Evolutionary conservation across 2,113 vertebrate species (phyloP), one percentile per base, ranked within the genome.

Genomic region (Bufo bufo): DNA sequence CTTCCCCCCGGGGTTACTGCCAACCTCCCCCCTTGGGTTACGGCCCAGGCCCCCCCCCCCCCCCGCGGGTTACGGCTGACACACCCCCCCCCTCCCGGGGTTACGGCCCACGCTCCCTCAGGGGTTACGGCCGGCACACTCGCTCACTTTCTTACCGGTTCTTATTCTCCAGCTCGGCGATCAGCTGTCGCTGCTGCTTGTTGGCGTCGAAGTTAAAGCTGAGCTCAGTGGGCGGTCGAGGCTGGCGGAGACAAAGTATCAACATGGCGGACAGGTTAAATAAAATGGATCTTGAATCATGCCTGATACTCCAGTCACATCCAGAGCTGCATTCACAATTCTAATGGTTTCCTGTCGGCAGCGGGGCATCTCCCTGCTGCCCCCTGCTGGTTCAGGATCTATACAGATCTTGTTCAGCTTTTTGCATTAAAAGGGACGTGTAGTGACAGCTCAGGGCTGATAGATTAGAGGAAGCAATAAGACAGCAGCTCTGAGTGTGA

Each of bases 161-260:
- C 92, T 99, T 99, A 93, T 96, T 99, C 90, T 99, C 97, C 92
- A 99, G 95, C 93, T 99, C 98, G 0, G 97, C 97, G 17, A 99
- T 99, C 92, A 99, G 96, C 92, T 99, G 98, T 20, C 97, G 94
- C 89, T 99, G 98, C 6, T 99, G 98, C 87, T 97, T 98, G 88
- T 98, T 99, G 90, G 97, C 97, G 90, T 99, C 98, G 0, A 98
- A 97, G 94, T 94, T 97, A 92, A 98, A 99, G 16, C 93, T 92
- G 93, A 96, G 91, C 85, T 99, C 97, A 20, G 96, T 89, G 0
- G 97, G 96, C 63, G 97, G 96, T 71, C 95, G 97, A 79, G 97
- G 95, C 97, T 98, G 92, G 4, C 84, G 93, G 89, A 7, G 23
- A 69, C 3, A 83, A n/a, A 13, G 52, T 11, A 54, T 33, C 33